phyloP scores from a whole-genome alignment of 2,888 invertebrate species.

The Atrina japonica region DNA sequence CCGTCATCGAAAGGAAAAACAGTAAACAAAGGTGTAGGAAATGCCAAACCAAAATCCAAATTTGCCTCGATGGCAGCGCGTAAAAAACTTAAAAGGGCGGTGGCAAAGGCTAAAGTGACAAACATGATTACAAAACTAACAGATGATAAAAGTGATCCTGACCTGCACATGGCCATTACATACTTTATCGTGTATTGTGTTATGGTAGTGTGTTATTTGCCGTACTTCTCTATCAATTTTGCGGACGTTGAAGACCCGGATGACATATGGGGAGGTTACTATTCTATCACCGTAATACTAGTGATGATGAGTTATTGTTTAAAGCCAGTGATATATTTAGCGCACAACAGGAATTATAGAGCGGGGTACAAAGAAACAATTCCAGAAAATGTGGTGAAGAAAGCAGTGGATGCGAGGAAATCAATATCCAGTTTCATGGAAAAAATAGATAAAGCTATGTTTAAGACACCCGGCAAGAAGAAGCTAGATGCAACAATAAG shows the following conservation, averaged over 20 bases:
- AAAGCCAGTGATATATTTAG: constrained; percentile 59
- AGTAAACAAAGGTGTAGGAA: neutral
- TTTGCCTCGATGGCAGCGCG: constrained; percentile 19
- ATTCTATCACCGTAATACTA: constrained; percentile 50
- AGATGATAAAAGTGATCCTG: constrained; percentile 56
- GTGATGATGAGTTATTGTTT: constrained; percentile 56
- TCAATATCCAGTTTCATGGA: constrained; percentile 45
- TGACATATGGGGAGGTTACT: constrained; percentile 54
- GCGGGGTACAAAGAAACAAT: constrained; percentile 52
- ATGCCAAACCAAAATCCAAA: constrained; percentile 12
- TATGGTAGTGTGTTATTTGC: constrained; percentile 48
- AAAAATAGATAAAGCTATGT: constrained; percentile 55
- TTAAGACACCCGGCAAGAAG: constrained; percentile 44
- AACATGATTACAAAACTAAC: constrained; percentile 18
- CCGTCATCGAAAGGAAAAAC: neutral
- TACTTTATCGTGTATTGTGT: constrained; percentile 53
- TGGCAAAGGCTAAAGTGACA: constrained; percentile 24
- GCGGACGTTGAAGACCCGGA: constrained; percentile 39
- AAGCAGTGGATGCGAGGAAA: constrained; percentile 41
- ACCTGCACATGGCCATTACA: constrained; percentile 59
- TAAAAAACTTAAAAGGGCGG: constrained; percentile 36
- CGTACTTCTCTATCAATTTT: constrained; percentile 52
- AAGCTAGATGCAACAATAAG: constrained; percentile 47
- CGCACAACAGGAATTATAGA: constrained; percentile 58
- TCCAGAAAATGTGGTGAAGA: constrained; percentile 50